Evolutionary conservation across 2,797 vertebrate species (phyloP), one percentile per base, ranked within the genome.

Genomic region (Dallia pectoralis): DNA sequence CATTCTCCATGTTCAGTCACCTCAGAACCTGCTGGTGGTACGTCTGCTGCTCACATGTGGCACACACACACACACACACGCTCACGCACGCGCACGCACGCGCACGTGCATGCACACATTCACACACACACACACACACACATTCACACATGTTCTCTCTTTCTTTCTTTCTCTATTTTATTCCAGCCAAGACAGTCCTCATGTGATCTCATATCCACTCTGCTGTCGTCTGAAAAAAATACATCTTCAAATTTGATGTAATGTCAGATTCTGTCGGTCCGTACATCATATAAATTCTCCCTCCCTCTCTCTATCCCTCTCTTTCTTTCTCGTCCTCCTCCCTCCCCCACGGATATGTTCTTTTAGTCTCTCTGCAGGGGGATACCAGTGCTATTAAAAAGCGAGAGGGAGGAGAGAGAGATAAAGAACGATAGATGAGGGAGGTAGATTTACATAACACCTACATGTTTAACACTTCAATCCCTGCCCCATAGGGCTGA

Each of bases 1-100:
- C 30, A 15, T 49, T 72, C 29, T 14, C n/a, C 69, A 32, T 48
- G 18, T 27, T 62, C 40, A 1, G 11, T 49, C 61, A 65, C 71
- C 22, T 53, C 48, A 48, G 56, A 75, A 48, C 40, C 16, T 64
- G 11, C 48, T 64, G 73, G 69, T 72, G 72, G 75, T 59, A 79
- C 25, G 7, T 2, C 51, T n/a, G 29, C 65, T 56, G 33, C 73
- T 78, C 62, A 47, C 7, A 72, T 47, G 56, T 25, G 8, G 59
- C 8, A 48, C 36, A 44, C 53, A 63, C 33, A 32, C 67, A 49
- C 51, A 15, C 27, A 2, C 22, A 3, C 22, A 63, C 33, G 4
- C 73, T 30, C 19, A 44, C 4, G 15, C 22, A 44, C 9, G 4
- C 63, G 15, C 63, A 5, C 64, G 47, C 65, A 67, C 19, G 29